Conservation (phyloP, 2,113 vertebrate species). For the Choloepus hoffmanni region DNA sequence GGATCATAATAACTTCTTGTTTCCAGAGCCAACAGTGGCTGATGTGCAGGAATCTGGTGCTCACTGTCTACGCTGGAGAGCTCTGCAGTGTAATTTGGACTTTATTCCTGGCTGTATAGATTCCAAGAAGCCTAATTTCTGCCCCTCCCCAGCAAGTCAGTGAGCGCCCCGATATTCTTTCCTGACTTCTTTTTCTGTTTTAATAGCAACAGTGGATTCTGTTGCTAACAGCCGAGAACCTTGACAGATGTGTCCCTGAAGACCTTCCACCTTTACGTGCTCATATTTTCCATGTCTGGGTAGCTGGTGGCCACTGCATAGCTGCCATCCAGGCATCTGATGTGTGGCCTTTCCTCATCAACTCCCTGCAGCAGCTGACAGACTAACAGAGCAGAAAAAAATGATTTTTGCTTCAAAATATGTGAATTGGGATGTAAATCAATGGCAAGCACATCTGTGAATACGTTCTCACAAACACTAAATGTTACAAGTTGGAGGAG, state of each 20-base stretch:
- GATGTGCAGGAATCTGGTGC: too few species aligned
- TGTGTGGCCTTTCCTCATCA: background rate
- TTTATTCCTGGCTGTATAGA: background rate
- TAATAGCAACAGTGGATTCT: background rate
- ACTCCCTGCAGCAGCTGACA: constrained; percentile 31
- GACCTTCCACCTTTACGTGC: fast-evolving
- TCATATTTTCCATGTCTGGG: background rate
- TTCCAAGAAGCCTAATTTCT: background rate
- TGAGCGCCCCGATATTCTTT: background rate
- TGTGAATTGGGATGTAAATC: constrained; percentile 63
- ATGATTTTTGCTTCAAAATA: constrained; percentile 58
- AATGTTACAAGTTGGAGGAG: constrained; percentile 57
- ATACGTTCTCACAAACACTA: constrained; percentile 25
- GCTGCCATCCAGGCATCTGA: background rate
- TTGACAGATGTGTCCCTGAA: fast-evolving
- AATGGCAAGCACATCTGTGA: constrained; percentile 62
- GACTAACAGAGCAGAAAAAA: constrained; percentile 27
- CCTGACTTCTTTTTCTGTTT: background rate
- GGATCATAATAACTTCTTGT: fast-evolving
- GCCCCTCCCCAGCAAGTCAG: background rate
- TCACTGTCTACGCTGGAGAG: background rate
- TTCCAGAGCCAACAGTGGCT: background rate
- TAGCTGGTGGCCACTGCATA: background rate
- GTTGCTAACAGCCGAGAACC: fast-evolving
- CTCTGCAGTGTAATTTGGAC: background rate